A percentile compares a stretch with the other conserved stretches of the same genome.
These are phyloP conservation scores for Sebastiscus tertius DNA, from an alignment of 2,797 vertebrate genomes.

Conservation along the genomic window DNA sequence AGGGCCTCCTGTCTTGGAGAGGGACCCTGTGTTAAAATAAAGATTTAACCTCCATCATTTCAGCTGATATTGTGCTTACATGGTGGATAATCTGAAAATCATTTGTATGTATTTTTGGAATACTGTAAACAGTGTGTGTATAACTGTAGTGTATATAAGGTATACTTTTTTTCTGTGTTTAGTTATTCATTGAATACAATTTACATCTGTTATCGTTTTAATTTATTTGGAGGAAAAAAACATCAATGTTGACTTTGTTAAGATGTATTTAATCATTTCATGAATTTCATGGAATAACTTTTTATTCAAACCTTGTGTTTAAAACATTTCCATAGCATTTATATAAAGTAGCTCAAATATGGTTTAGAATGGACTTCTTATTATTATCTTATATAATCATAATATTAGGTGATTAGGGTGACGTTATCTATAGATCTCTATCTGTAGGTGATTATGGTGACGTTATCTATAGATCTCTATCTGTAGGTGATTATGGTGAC, in stretches of 20 bases:
- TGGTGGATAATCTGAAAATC: background rate
- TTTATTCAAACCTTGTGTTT: too few species aligned
- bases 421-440: too few species aligned
- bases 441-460: too few species aligned
- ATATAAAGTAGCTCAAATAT: too few species aligned
- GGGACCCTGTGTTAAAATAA: background rate
- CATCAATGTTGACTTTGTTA: background rate
- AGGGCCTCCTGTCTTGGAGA: background rate
- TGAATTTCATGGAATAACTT: too few species aligned
- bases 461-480: too few species aligned
- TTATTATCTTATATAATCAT: too few species aligned
- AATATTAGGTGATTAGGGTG: too few species aligned
- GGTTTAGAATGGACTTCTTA: too few species aligned
- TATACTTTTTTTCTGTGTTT: background rate
- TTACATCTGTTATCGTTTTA: background rate
- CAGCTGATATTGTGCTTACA: background rate
- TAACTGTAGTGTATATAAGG: background rate
- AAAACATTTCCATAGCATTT: too few species aligned
- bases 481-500: too few species aligned
- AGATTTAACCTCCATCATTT: background rate
- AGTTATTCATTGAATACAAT: background rate
- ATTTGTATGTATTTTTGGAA: constrained; percentile 4
- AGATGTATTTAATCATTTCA: background rate
- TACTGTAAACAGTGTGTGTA: background rate
- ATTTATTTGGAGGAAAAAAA: background rate